Evolutionary conservation across 64 coral and sea anemone species (phyloP).

Genomic region (Montipora sp.): DNA sequence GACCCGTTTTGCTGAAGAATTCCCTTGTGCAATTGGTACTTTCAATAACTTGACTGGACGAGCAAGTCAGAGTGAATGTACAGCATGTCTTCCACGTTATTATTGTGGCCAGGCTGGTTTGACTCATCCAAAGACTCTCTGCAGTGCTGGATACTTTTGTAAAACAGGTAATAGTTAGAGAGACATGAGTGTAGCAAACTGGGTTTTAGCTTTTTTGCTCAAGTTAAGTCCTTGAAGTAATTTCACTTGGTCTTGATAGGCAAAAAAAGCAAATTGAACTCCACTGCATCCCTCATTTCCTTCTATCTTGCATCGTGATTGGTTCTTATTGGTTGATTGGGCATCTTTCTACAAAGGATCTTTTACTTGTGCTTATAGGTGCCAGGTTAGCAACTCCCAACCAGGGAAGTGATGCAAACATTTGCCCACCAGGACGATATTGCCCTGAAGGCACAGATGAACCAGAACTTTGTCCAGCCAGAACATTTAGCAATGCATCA

Average conservation of each 20-base stretch:
- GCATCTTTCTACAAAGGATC: not conserved
- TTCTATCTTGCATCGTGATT: too few relatives aligned
- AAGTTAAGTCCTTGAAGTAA: too few relatives aligned
- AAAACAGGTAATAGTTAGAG: conserved; percentile 59
- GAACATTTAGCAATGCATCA: conserved; percentile 89
- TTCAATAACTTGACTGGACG: conserved; percentile 82
- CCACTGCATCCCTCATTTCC: too few relatives aligned
- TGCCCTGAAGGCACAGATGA: conserved; percentile 80
- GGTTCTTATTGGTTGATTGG: too few relatives aligned
- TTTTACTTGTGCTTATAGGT: conserved; percentile 38
- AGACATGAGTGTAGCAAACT: too few relatives aligned
- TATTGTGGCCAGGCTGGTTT: conserved; percentile 89
- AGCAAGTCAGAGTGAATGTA: conserved; percentile 83
- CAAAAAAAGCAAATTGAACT: too few relatives aligned
- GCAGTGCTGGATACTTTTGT: conserved; percentile 87
- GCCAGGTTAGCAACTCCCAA: conserved; percentile 87
- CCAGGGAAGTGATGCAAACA: conserved; percentile 81
- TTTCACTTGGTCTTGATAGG: too few relatives aligned
- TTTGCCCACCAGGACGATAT: conserved; percentile 77
- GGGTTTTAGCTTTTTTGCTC: too few relatives aligned
- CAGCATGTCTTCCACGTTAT: conserved; percentile 75
- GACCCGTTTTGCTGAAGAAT: conserved; percentile 79
- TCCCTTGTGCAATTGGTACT: conserved; percentile 87
- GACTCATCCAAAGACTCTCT: conserved; percentile 74
- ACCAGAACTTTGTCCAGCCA: conserved; percentile 75